Percentiles rank a stretch among this genome's conserved stretches.
Conservation (phyloP, 1,140 invertebrate genomes). For the Drosophila arawakana region DNA sequence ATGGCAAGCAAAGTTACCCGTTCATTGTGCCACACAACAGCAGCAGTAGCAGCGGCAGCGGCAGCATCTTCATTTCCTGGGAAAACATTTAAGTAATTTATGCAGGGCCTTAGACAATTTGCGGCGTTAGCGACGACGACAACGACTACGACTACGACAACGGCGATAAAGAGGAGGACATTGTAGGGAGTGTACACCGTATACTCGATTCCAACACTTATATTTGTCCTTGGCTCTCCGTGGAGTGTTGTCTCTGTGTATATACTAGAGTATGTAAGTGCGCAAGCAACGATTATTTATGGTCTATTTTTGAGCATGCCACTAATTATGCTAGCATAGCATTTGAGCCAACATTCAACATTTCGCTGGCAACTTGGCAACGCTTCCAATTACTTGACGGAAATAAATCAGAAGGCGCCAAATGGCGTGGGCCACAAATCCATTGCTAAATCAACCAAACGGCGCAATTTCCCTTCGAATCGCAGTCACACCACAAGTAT, state of each 20-base stretch:
- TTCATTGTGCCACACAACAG: conserved; percentile 27
- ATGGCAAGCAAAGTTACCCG: background rate
- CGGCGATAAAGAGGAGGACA: background rate
- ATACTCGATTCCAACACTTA: background rate
- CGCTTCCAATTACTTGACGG: conserved; percentile 69
- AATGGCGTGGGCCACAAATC: conserved; percentile 36
- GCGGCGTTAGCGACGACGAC: conserved; percentile 38
- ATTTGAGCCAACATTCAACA: conserved; percentile 51
- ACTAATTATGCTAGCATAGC: conserved; percentile 76
- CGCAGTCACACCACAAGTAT: conserved; percentile 13
- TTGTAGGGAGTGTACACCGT: background rate
- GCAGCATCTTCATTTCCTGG: conserved; percentile 51
- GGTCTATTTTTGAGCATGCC: conserved; percentile 76
- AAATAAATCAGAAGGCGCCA: conserved; percentile 71
- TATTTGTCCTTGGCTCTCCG: background rate
- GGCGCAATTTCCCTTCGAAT: conserved; percentile 6
- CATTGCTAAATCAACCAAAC: conserved; percentile 33
- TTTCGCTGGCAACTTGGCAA: conserved; percentile 27
- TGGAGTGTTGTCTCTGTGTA: background rate
- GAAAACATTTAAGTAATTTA: conserved; percentile 76
- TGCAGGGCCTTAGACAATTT: conserved; percentile 69
- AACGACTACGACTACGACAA: background rate
- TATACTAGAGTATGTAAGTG: background rate
- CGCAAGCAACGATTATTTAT: conserved; percentile 74
- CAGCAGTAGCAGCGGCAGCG: conserved; percentile 22